A percentile compares a stretch with the other conserved stretches of the same genome.
phyloP scores from a whole-genome alignment of 1,140 invertebrate genomes.

The Hyposmocoma kahamanoa region DNA sequence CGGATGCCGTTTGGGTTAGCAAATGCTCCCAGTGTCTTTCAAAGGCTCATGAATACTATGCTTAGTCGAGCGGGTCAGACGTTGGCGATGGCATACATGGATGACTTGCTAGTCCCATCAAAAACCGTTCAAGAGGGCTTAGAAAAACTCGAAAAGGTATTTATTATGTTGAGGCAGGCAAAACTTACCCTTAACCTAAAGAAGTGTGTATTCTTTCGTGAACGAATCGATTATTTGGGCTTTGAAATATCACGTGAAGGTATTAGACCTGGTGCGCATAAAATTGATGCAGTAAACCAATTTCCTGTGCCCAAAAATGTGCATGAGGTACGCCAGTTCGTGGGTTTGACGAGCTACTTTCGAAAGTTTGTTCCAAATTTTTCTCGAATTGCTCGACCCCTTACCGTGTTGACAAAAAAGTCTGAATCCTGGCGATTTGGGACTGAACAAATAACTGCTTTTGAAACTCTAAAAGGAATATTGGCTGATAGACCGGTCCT shows the following conservation, averaged over 20 bases:
- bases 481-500: constrained; percentile 20
- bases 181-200: neutral
- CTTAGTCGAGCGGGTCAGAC: constrained; percentile 7
- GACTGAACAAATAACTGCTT: constrained; percentile 9
- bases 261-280: neutral
- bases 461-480: constrained; percentile 23
- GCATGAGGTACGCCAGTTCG: constrained; percentile 3
- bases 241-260: neutral
- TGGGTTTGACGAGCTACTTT: constrained; percentile 10
- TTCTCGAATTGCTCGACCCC: constrained; percentile 12
- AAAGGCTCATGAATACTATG: constrained; percentile 20
- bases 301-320: neutral
- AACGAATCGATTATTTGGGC: neutral
- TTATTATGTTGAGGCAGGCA: neutral
- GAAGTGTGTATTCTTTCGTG: neutral
- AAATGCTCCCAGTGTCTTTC: constrained; percentile 11
- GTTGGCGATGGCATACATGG: constrained; percentile 19
- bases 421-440: constrained; percentile 14
- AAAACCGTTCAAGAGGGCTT: constrained; percentile 25
- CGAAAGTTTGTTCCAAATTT: constrained; percentile 14
- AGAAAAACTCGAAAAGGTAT: constrained; percentile 7
- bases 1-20: constrained; percentile 9
- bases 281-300: neutral
- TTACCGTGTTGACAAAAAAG: constrained; percentile 21
- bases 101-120: constrained; percentile 20